phyloP scores from a whole-genome alignment of 2,113 vertebrate genomes.

The Sciurus niger region DNA sequence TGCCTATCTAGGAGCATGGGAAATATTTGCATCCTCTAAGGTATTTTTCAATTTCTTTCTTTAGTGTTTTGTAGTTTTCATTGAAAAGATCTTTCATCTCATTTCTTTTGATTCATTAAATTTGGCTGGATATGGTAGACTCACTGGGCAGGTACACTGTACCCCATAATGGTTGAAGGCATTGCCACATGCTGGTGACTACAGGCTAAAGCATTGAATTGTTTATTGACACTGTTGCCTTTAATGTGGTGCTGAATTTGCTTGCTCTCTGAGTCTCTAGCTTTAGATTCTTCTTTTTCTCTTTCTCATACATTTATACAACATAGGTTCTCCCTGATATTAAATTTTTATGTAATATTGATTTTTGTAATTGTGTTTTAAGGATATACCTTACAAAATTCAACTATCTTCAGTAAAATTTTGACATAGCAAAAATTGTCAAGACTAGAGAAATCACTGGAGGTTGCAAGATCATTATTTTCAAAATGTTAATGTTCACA shows the following conservation, averaged over 20 bases:
- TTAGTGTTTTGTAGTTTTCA: too few species aligned
- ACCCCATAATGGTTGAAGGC: accelerated
- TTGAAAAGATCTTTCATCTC: neutral
- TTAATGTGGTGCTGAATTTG: neutral
- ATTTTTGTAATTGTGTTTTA: neutral
- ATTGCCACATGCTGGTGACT: neutral
- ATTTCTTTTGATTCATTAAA: slow-evolving; percentile 21
- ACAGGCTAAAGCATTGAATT: neutral
- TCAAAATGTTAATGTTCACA: neutral
- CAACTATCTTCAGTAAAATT: neutral
- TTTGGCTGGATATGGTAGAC: neutral
- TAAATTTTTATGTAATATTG: neutral
- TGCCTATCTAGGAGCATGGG: too few species aligned
- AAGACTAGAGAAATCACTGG: neutral
- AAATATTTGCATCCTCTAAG: too few species aligned
- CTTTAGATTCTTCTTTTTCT: neutral
- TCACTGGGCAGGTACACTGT: neutral
- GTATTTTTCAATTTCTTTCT: too few species aligned
- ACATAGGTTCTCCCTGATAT: neutral
- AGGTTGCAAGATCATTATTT: neutral
- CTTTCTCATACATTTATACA: neutral
- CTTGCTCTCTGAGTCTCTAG: neutral
- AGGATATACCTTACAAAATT: neutral
- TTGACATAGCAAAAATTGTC: neutral
- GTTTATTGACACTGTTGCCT: neutral